phyloP scores from a whole-genome alignment of 2,888 invertebrate species.

The Epinotia nisella region DNA sequence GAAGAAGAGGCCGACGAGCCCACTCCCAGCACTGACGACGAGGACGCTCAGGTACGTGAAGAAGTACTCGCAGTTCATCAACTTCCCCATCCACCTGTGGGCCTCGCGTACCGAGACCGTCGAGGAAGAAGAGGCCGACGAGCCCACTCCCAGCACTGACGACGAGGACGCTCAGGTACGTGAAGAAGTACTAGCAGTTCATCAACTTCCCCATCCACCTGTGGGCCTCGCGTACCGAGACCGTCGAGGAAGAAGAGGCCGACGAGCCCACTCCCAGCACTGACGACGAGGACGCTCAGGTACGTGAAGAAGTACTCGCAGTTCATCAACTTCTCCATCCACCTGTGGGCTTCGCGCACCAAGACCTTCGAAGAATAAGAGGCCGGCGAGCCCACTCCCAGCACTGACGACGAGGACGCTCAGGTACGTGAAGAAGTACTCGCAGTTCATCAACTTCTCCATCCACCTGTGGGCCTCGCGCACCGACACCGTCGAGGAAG shows the following conservation, averaged over 20 bases:
- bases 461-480: no score
- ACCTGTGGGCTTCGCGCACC: no score
- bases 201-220: constrained; percentile 99
- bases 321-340: no score
- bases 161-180: constrained; percentile 86
- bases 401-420: no score
- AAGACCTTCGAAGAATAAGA: no score
- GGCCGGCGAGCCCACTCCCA: no score
- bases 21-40: constrained; percentile 65
- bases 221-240: constrained; percentile 92
- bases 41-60: constrained; percentile 89
- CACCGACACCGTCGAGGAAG: no score
- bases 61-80: constrained; percentile 99
- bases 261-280: constrained; percentile 46
- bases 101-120: constrained; percentile 90
- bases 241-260: constrained; percentile 86
- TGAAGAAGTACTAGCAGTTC: constrained; percentile 99
- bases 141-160: constrained; percentile 53
- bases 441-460: no score
- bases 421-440: no score
- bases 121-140: constrained; percentile 78
- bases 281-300: constrained; percentile 83
- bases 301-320: no score
- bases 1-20: constrained; percentile 63
- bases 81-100: constrained; percentile 99